Conservation (phyloP, 2,888 invertebrate species). For the Troglohyphantes excavatus region DNA sequence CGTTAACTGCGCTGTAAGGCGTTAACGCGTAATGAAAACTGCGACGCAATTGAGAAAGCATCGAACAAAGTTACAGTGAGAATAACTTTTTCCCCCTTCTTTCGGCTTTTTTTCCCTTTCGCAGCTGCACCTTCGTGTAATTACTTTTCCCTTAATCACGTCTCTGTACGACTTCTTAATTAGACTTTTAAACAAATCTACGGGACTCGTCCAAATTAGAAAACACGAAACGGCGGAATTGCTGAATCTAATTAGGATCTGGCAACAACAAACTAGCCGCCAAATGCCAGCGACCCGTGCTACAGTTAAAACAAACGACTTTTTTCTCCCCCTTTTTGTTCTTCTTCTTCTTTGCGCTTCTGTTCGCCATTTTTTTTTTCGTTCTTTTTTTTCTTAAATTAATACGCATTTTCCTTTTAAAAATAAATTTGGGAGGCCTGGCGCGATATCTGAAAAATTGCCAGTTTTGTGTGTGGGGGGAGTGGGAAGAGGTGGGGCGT, state of each 20-base stretch:
- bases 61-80: constrained; percentile 19
- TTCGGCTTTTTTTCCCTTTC: background rate
- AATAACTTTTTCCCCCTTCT: constrained; percentile 26
- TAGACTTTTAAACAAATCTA: constrained; percentile 76
- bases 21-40: constrained; percentile 53
- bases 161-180: constrained; percentile 67
- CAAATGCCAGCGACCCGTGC: constrained; percentile 61
- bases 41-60: constrained; percentile 41
- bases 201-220: constrained; percentile 72
- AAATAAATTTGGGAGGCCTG: constrained; percentile 41
- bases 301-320: constrained; percentile 68
- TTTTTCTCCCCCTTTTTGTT: constrained; percentile 40
- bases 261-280: constrained; percentile 66
- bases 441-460: constrained; percentile 59
- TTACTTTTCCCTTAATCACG: constrained; percentile 73
- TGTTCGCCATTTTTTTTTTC: constrained; percentile 15
- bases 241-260: constrained; percentile 75
- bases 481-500: background rate
- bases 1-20: constrained; percentile 13
- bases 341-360: background rate
- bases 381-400: constrained; percentile 54
- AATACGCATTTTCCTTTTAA: constrained; percentile 61
- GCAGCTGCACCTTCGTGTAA: constrained; percentile 55
- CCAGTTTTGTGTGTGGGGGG: constrained; percentile 12
- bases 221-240: constrained; percentile 53